phyloP scores from a whole-genome alignment of 2,113 vertebrate genomes.

The Scophthalmus maximus region DNA sequence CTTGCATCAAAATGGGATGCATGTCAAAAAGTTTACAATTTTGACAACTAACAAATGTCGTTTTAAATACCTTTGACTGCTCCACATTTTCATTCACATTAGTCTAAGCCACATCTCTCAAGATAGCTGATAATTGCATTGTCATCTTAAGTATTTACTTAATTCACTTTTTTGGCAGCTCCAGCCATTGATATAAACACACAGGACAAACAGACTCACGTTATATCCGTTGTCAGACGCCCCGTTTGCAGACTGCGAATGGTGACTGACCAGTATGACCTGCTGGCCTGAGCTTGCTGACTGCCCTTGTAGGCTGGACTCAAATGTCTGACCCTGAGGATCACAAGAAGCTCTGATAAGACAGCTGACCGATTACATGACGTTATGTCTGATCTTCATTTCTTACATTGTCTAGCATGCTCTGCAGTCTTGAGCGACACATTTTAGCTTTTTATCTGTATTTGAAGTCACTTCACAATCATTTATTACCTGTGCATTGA shows the following conservation, averaged over 20 bases:
- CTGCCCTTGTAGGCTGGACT: slow-evolving; percentile 85
- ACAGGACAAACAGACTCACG: slow-evolving; percentile 55
- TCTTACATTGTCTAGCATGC: not conserved
- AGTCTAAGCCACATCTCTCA: not conserved
- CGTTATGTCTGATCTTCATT: not conserved
- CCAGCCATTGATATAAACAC: not conserved
- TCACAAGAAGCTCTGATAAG: not conserved
- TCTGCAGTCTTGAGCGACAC: not conserved
- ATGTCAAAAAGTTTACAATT: not conserved
- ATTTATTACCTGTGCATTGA: slow-evolving; percentile 88
- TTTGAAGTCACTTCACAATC: not conserved
- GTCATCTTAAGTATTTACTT: not conserved
- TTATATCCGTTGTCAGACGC: slow-evolving; percentile 69
- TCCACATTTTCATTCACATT: not conserved
- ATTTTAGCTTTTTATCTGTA: no score
- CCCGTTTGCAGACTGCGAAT: slow-evolving; percentile 77
- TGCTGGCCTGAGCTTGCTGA: slow-evolving; percentile 84
- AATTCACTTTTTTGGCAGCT: not conserved
- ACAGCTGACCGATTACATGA: not conserved
- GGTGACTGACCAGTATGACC: slow-evolving; percentile 92
- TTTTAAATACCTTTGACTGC: not conserved
- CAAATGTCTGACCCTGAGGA: slow-evolving; percentile 90
- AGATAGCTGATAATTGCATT: not conserved
- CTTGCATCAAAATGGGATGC: not conserved
- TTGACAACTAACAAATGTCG: not conserved